phyloP scores from a whole-genome alignment of 2,113 vertebrate species.

The Paradoxurus hermaphroditus region DNA sequence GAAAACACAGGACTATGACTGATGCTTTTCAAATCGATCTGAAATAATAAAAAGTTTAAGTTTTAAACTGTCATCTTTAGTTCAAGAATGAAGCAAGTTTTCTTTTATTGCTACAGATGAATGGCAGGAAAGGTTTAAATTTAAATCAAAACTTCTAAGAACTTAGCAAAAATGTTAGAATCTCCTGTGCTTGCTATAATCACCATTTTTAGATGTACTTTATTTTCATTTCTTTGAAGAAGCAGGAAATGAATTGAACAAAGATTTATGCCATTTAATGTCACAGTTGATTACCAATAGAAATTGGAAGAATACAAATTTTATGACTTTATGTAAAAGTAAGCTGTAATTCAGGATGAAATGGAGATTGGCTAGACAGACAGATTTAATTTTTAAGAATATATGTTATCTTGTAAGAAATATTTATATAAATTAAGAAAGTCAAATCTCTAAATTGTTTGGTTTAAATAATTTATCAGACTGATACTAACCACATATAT shows the following conservation, averaged over 20 bases:
- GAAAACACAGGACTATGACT: not conserved
- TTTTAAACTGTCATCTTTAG: not conserved
- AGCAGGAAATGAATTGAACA: conserved; percentile 77
- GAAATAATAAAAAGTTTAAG: not conserved
- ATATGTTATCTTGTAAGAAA: conserved; percentile 47
- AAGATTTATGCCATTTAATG: conserved; percentile 82
- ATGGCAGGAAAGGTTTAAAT: conserved; percentile 10
- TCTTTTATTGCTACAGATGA: not conserved
- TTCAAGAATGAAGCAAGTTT: conserved; percentile 20
- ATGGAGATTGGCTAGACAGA: conserved; percentile 68
- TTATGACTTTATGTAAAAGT: conserved; percentile 83
- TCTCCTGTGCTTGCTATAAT: conserved; percentile 57
- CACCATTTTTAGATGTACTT: conserved; percentile 71
- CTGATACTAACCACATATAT: conserved; percentile 4
- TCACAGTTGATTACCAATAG: conserved; percentile 83
- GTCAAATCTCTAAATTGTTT: conserved; percentile 70
- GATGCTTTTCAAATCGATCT: conserved; percentile 15
- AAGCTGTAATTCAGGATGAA: conserved; percentile 80
- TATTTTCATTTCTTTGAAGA: conserved; percentile 77
- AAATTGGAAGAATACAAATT: conserved; percentile 84
- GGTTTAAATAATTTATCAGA: conserved; percentile 70
- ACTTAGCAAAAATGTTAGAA: conserved; percentile 28
- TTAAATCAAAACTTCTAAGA: conserved; percentile 50
- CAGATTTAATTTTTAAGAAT: conserved; percentile 83
- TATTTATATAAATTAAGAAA: conserved; percentile 75